Conservation (phyloP, 1,140 invertebrate species). For the Bombyx mori region ASM3026992v2 NC_085124.1:7154001-7154500, state of each 20-base stretch:
- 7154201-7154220: neutral
- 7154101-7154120: neutral
- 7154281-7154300: slow-evolving; percentile 50
- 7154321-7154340: slow-evolving; percentile 61
- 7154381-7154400: slow-evolving; percentile 42
- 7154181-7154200: too few species aligned
- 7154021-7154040: neutral
- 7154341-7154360: slow-evolving; percentile 49
- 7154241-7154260: slow-evolving; percentile 47
- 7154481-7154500: slow-evolving; percentile 3
- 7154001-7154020: too few species aligned
- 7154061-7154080: neutral
- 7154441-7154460: slow-evolving; percentile 31
- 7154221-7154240: slow-evolving; percentile 29
- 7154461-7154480: slow-evolving; percentile 8
- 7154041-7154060: neutral
- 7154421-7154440: slow-evolving; percentile 27
- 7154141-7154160: too few species aligned
- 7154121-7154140: neutral
- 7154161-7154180: too few species aligned
- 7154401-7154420: slow-evolving; percentile 32
- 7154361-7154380: slow-evolving; percentile 53
- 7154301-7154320: slow-evolving; percentile 43
- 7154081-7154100: neutral
- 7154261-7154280: slow-evolving; percentile 35